Base-by-base conservation (phyloP, 2,797 vertebrate species). In the Gymnopithys bicolor region DNA sequence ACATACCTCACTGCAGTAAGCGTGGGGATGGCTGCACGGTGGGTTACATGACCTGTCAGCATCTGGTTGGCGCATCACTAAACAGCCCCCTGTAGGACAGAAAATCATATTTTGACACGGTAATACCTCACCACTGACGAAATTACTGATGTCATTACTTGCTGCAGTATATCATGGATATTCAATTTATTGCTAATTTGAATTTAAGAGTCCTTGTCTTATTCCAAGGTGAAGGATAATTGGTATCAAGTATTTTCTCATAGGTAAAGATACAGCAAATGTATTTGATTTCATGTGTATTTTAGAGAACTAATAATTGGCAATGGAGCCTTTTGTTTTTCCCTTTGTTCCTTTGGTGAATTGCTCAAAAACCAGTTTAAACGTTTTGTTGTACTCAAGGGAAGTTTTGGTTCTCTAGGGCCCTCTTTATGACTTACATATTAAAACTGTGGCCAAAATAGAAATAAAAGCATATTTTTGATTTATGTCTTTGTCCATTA, bases 1-100 rank as follows among this genome's bases (percentile, higher is more conserved):
- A 98, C 98, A 69, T 98, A 99, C 99, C 99, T 99, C 98, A 10
- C 98, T 98, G 97, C 99, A 99, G 97, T 98, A 98, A 25, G 99
- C 98, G 76, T 98, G 98, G n/a, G 98, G 98, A 93, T 98, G 98
- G 93, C 98, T 98, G 95, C 99, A 99, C 19, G 98, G 98, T 25
- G 98, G 99, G 81, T 98, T 98, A 97, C 99, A 99, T 90, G 98
- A 98, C 97, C 98, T 98, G 97, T 99, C 99, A 93, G 97, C 98
- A 74, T 98, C 98, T 46, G 98, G 98, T 75, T 98, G 98, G 93
- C 95, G 98, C 53, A 98, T 94, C 14, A 98, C 97, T 94, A 98
- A 98, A 93, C 99, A 99, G 80, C 99, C 99, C 89, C 99, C 99
- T 99, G 97, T 14, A 92, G 95, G 95, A 95, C 69, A 97, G 92